Evolutionary conservation across 2,888 invertebrate genomes (phyloP).

Genomic region (Lasioglossum oenotherae): DNA sequence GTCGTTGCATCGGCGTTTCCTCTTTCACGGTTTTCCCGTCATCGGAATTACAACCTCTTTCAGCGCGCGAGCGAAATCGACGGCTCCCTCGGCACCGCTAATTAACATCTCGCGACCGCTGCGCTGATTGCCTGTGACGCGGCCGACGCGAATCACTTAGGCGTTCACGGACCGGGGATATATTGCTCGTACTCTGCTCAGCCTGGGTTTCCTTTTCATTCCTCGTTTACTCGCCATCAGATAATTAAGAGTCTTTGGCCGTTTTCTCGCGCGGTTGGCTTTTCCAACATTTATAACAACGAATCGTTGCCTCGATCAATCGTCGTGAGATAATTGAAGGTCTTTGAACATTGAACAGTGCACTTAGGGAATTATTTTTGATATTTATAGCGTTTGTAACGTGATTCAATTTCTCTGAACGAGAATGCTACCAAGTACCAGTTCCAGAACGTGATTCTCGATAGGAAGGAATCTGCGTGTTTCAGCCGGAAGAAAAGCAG

Average conservation of each 20-base stretch:
- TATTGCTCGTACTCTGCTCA: background rate
- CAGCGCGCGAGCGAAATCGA: background rate
- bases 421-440: background rate
- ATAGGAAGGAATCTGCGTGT: background rate
- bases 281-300: background rate
- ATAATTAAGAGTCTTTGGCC: background rate
- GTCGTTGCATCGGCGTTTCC: conserved; percentile 51
- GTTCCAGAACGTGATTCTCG: background rate
- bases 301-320: too few species aligned
- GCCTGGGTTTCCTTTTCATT: background rate
- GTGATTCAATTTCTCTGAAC: background rate
- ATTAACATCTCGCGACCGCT: background rate
- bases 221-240: too few species aligned
- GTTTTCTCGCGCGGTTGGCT: background rate
- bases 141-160: background rate
- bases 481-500: background rate
- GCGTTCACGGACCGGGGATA: background rate
- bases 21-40: conserved; percentile 5
- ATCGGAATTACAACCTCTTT: background rate
- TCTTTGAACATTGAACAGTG: too few species aligned
- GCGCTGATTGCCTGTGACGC: background rate
- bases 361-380: too few species aligned
- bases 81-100: background rate
- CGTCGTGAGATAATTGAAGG: too few species aligned
- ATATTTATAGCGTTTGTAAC: background rate